phyloP scores from a whole-genome alignment of 2,797 vertebrate genomes.

The Lateolabrax maculatus region DNA sequence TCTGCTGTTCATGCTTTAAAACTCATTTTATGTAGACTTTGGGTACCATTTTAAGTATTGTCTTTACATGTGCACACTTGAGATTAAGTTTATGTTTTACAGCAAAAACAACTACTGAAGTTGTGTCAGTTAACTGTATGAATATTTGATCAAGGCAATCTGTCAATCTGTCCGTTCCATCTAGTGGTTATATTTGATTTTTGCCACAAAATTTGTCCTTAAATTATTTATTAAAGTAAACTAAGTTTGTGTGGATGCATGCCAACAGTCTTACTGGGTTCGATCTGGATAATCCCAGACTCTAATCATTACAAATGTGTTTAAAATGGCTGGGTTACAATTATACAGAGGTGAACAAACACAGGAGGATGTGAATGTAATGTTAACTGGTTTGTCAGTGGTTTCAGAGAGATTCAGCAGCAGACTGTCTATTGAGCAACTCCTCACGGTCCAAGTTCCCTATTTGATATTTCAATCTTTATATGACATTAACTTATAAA shows the following conservation, averaged over 20 bases:
- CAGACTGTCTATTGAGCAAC: neutral
- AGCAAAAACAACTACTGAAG: constrained; percentile 9
- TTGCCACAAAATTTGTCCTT: constrained; percentile 21
- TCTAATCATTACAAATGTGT: constrained; percentile 22
- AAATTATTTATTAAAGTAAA: constrained; percentile 25
- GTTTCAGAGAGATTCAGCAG: neutral
- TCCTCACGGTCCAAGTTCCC: neutral
- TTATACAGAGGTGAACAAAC: neutral
- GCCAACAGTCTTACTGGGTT: constrained; percentile 11
- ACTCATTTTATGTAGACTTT: neutral
- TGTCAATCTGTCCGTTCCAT: constrained; percentile 43
- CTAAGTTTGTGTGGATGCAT: constrained; percentile 22
- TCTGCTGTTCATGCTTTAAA: neutral
- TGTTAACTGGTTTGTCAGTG: constrained; percentile 9
- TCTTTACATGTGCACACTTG: neutral
- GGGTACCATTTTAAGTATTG: neutral
- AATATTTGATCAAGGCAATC: constrained; percentile 62
- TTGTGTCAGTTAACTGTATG: constrained; percentile 41
- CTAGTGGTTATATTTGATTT: constrained; percentile 38
- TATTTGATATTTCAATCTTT: neutral
- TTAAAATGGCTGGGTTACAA: constrained; percentile 7
- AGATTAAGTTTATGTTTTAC: neutral
- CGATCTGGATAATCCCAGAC: neutral
- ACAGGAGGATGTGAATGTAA: neutral
- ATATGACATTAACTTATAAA: neutral